phyloP scores from a whole-genome alignment of 2,797 vertebrate species.

The Typhlichthys eigenmanni region DNA sequence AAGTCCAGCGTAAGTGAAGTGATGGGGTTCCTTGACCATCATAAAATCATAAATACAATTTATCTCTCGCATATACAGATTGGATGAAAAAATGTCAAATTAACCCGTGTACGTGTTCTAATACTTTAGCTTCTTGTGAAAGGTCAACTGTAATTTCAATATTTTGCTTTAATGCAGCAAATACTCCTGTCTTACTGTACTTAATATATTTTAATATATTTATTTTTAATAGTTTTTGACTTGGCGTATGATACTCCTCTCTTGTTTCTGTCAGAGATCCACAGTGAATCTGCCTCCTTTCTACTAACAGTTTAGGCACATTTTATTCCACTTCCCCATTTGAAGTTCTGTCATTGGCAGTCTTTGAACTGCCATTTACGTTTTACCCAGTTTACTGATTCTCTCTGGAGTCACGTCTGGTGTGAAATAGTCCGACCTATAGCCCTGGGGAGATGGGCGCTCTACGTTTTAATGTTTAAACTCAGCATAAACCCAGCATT shows the following conservation, averaged over 20 bases:
- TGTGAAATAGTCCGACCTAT: conserved; percentile 57
- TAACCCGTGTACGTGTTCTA: conserved; percentile 18
- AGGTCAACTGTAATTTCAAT: conserved; percentile 37
- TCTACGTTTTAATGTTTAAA: too few species aligned
- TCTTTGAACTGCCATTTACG: conserved; percentile 76
- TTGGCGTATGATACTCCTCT: conserved; percentile 13
- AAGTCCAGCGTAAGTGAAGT: too few species aligned
- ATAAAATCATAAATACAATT: too few species aligned
- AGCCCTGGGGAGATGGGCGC: conserved; percentile 17
- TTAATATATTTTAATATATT: not conserved
- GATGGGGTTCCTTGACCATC: too few species aligned
- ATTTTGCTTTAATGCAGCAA: conserved; percentile 21
- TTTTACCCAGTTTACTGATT: conserved; percentile 52
- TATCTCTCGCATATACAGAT: conserved; percentile 3
- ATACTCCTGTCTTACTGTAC: too few species aligned
- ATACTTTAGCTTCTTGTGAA: conserved; percentile 24
- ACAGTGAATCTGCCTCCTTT: conserved; percentile 43
- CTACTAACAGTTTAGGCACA: conserved; percentile 62
- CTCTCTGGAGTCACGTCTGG: conserved; percentile 47
- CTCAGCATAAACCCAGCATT: too few species aligned
- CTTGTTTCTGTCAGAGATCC: conserved; percentile 31
- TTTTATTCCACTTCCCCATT: conserved; percentile 51
- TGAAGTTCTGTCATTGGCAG: conserved; percentile 65
- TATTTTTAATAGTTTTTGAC: conserved; percentile 10
- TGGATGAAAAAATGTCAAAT: conserved; percentile 35